phyloP scores from a whole-genome alignment of 2,113 vertebrate species.

The Camelus dromedarius region DNA sequence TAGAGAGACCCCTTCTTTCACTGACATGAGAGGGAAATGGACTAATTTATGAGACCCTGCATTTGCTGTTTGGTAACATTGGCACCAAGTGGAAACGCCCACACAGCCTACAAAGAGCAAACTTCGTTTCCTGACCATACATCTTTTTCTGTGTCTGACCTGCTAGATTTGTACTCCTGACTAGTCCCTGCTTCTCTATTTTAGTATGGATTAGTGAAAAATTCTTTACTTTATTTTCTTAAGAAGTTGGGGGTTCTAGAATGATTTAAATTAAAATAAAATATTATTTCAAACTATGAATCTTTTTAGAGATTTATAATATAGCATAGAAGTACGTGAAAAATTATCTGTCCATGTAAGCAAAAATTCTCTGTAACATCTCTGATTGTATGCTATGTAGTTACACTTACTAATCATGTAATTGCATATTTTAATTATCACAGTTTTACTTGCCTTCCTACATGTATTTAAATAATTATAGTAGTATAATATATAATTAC shows the following conservation, averaged over 20 bases:
- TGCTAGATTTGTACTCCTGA: background rate
- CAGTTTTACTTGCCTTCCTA: constrained; percentile 61
- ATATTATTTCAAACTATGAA: constrained; percentile 43
- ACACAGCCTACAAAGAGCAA: rapidly evolving
- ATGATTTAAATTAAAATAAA: constrained; percentile 51
- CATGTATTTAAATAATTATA: constrained; percentile 72
- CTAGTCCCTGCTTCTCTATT: background rate
- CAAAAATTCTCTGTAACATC: constrained; percentile 22
- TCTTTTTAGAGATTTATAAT: constrained; percentile 22
- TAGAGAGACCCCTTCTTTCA: background rate
- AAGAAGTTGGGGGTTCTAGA: background rate
- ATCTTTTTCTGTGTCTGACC: background rate
- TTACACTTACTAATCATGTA: constrained; percentile 78
- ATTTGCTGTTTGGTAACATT: rapidly evolving
- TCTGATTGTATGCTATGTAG: constrained; percentile 68
- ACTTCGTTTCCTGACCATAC: background rate
- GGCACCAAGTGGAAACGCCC: too few species aligned
- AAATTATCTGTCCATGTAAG: constrained; percentile 11
- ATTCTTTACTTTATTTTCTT: constrained; percentile 3
- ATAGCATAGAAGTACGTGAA: background rate
- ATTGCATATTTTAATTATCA: constrained; percentile 80
- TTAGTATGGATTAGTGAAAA: background rate
- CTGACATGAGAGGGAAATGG: background rate
- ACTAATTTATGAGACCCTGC: rapidly evolving
- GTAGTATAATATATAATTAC: constrained; percentile 48